Base-by-base conservation (phyloP, 30 jellyfish, hydroid and myxozoan species). In the Phacellophora camtschatica region DNA sequence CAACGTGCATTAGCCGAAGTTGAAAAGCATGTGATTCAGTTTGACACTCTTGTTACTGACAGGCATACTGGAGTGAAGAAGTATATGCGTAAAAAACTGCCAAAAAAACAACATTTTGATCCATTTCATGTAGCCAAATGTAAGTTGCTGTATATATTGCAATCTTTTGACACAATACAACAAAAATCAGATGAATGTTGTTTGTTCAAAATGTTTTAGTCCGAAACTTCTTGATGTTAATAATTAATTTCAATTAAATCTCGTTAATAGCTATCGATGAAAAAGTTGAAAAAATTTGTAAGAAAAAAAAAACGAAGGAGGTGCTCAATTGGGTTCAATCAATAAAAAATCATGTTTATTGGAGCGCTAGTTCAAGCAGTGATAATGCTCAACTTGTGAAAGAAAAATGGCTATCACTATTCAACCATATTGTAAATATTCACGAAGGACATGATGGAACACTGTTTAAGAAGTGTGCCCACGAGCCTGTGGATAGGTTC, bases 81-180 rank as follows among this genome's bases (percentile, higher is more conserved):
- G 61, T 39, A 30, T 56, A 77, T 59, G 89, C 5, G 71, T 5
- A 57, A 57, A 34, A 13, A 41, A 32, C 63, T 28, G 11, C 23
- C 80, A 20, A 41, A 50, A 22, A 57, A 43, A 15, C 89, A 77
- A 45, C 43, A 34, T 62, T 77, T 77, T 58, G 89, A 77, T 61
- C 68, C 46, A n/a, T 77, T 36, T 51, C 82, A 59, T 77, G 71
- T 77, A 7, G 75, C 62, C 27, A 77, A 77, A 61, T 56, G 81
- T 77, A 46, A 77, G 89, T 67, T 45, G 7, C 3, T 45, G 58
- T 13, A 45, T 45, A 2, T 45, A 13, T 25, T 30, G n/a, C 22
- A 15, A 30, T 49, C n/a, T 15, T 30, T 49, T 49, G n/a, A 30
- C 64, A 15, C 29, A 25, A 49, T 49, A 49, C 29, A 25, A 49